Base-by-base conservation (phyloP, 2,113 vertebrate species). In the Pachypanchax playfairii region DNA sequence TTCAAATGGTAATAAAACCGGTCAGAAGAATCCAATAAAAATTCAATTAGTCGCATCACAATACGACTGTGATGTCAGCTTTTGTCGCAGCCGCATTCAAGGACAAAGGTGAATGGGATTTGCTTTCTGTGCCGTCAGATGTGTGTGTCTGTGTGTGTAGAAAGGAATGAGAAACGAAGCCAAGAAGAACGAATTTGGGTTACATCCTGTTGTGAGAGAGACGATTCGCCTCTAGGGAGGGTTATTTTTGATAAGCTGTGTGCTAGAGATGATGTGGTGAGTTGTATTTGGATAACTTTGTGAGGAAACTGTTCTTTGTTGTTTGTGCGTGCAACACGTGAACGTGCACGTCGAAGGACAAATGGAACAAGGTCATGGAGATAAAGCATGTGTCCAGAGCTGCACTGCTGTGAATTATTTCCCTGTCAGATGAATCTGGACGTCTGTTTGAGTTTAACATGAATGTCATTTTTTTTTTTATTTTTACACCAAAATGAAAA, bases 201-300 rank as follows among this genome's bases (percentile, higher is more conserved):
- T 83, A 84, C 66, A 74, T 90, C 62, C 80, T 71, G 59, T 86
- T 17, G 42, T 6, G 21, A 74, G 57, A 47, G 73, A 77, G 54
- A 73, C 70, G 62, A 79, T 77, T 61, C 18, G 3, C 59, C 83
- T 77, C 74, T 14, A 39, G 74, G 67, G 76, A 79, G 66, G 64
- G 73, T 77, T 80, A 72, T 88, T 82, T 85, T 83, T 83, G 80
- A 86, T 86, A 83, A 85, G 65, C 70, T 47, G 60, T 54, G 48
- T 20, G 65, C 67, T 47, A 57, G 70, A 70, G 75, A 86, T 78
- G 74, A 75, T 75, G 68, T 4, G 70, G 71, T 72, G 79, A 75
- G 48, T 70, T 68, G 68, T 67, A 58, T 50, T 31, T 55, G 60
- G 54, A 70, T 52, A 71, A 81, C 62, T 82, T 70, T 68, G 56